These are phyloP conservation scores for Conopomorpha cramerella DNA, from an alignment of 1,140 invertebrate species.

Conservation along the genomic window DNA sequence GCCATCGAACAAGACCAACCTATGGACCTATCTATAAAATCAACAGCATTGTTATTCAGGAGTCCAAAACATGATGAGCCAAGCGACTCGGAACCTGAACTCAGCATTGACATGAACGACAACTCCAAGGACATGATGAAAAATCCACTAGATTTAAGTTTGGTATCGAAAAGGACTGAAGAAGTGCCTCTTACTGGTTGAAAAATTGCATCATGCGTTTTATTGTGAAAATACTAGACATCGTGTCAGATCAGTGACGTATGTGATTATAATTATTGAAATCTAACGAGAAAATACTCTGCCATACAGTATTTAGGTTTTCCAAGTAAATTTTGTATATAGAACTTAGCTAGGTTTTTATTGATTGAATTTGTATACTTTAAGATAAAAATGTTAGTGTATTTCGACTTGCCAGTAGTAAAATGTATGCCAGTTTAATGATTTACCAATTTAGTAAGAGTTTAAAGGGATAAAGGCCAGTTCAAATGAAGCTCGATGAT, in stretches of 20 bases:
- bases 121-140: constrained; percentile 54
- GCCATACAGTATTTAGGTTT: constrained; percentile 54
- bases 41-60: constrained; percentile 51
- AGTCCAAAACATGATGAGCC: constrained; percentile 55
- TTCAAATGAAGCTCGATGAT: constrained; percentile 46
- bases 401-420: no score
- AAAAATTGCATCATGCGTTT: constrained; percentile 13
- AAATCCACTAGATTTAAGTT: constrained; percentile 71
- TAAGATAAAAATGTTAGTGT: constrained; percentile 19
- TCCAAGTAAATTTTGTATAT: no score
- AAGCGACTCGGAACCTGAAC: constrained; percentile 52
- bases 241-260: constrained; percentile 15
- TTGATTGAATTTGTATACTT: constrained; percentile 16
- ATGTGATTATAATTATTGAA: constrained; percentile 18
- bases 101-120: constrained; percentile 51
- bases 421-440: constrained; percentile 21
- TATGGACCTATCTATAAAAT: constrained; percentile 77
- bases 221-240: constrained; percentile 30
- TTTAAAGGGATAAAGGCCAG: constrained; percentile 46
- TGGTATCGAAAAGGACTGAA: constrained; percentile 54
- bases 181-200: constrained; percentile 56
- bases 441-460: constrained; percentile 29
- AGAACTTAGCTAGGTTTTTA: constrained; percentile 6
- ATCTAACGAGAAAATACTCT: constrained; percentile 35
- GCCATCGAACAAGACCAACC: constrained; percentile 72